Evolutionary conservation across 2,797 vertebrate species (phyloP).

Genomic region (Phoxinus dragarum): DNA sequence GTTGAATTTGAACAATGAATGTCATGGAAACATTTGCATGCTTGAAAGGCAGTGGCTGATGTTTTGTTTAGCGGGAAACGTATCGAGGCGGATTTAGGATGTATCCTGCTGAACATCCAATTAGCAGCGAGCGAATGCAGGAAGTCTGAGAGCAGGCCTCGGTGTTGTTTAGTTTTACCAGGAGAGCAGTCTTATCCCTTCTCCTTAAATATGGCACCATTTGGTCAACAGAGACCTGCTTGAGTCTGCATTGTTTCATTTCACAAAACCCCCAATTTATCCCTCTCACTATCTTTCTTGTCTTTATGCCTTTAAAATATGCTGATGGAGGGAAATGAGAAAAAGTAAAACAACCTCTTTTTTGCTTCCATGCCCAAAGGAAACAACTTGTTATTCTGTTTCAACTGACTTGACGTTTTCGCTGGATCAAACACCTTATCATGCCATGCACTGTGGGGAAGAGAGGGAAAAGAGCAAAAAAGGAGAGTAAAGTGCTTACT

Average conservation of each 20-base stretch:
- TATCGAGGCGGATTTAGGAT: background rate
- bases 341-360: conserved; percentile 62
- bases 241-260: conserved; percentile 66
- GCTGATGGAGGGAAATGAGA: conserved; percentile 70
- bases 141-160: background rate
- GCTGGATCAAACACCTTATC: conserved; percentile 78
- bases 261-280: conserved; percentile 73
- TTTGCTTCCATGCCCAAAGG: conserved; percentile 71
- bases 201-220: conserved; percentile 69
- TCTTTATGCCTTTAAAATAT: conserved; percentile 74
- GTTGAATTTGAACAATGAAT: conserved; percentile 40
- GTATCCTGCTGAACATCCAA: conserved; percentile 28
- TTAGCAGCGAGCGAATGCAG: conserved; percentile 19
- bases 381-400: conserved; percentile 72
- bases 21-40: conserved; percentile 36
- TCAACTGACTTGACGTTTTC: conserved; percentile 78
- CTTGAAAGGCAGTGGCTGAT: conserved; percentile 28
- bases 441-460: conserved; percentile 42
- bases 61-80: conserved; percentile 15
- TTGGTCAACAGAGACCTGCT: conserved; percentile 67
- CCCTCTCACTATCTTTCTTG: conserved; percentile 70
- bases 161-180: conserved; percentile 34
- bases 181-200: conserved; percentile 46
- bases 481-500: conserved; percentile 69
- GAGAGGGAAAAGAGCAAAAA: conserved; percentile 45